Conservation (phyloP, 2,797 vertebrate genomes). For the Ataeniobius toweri region DNA sequence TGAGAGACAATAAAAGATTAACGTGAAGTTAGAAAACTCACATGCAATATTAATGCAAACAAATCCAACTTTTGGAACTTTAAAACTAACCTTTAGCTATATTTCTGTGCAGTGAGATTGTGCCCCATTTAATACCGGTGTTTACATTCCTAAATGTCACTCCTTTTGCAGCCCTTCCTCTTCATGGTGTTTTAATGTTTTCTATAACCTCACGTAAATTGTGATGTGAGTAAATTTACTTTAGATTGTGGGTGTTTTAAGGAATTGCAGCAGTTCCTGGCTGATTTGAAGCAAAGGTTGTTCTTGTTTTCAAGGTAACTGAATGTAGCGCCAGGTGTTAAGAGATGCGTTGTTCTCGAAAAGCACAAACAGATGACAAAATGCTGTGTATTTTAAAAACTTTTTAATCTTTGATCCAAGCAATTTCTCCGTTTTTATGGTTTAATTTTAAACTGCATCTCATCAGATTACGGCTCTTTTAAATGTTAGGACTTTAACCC, state of each 20-base stretch:
- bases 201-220: slow-evolving; percentile 61
- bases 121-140: slow-evolving; percentile 25
- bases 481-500: not conserved
- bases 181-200: slow-evolving; percentile 55
- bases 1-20: slow-evolving; percentile 14
- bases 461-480: slow-evolving; percentile 7
- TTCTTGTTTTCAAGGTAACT: slow-evolving; percentile 65
- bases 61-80: slow-evolving; percentile 12
- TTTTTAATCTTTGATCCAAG: slow-evolving; percentile 17
- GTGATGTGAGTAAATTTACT: slow-evolving; percentile 60
- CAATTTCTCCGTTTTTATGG: too few relatives aligned
- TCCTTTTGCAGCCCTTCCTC: slow-evolving; percentile 50
- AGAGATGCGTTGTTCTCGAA: slow-evolving; percentile 42
- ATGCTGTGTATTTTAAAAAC: slow-evolving; percentile 53
- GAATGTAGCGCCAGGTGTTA: slow-evolving; percentile 70
- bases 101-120: slow-evolving; percentile 21
- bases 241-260: slow-evolving; percentile 54
- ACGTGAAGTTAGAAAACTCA: slow-evolving; percentile 29
- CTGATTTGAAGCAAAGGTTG: slow-evolving; percentile 56
- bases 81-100: slow-evolving; percentile 15
- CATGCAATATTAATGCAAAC: slow-evolving; percentile 1
- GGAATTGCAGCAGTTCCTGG: slow-evolving; percentile 31
- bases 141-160: slow-evolving; percentile 44
- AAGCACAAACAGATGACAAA: slow-evolving; percentile 64
- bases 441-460: slow-evolving; percentile 17